Evolutionary conservation across 35 echinoderm and acorn worm species (phyloP).

Genomic region (Strongylocentrotus purpuratus): DNA sequence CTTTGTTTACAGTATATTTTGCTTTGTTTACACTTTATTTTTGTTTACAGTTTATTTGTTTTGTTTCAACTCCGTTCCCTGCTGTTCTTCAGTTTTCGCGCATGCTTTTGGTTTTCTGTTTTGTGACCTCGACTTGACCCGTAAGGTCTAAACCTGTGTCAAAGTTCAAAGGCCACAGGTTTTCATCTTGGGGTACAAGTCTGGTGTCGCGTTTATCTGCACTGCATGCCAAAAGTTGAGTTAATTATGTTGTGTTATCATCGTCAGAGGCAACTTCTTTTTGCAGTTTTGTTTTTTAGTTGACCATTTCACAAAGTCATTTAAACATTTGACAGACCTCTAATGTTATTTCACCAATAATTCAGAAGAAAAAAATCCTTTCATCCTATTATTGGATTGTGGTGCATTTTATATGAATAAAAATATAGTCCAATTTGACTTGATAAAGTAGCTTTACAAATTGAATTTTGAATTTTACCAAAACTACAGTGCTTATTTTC

Average conservation of each 20-base stretch:
- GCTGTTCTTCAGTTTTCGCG: neutral
- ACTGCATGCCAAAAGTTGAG: constrained; percentile 19
- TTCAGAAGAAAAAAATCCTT: no score
- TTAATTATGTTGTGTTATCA: neutral
- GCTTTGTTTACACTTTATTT: neutral
- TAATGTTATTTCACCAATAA: no score
- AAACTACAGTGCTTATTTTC: neutral
- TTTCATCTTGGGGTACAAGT: constrained; percentile 23
- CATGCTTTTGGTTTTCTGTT: constrained; percentile 10
- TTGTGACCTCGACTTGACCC: constrained; percentile 25
- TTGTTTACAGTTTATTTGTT: neutral
- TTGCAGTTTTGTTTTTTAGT: no score
- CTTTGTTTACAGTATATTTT: no score
- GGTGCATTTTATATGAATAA: no score
- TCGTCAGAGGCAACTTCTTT: no score
- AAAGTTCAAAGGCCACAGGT: constrained; percentile 45
- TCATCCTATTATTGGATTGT: no score
- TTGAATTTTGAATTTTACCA: no score
- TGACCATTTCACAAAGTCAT: no score
- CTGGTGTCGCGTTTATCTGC: constrained; percentile 7
- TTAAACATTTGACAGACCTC: no score
- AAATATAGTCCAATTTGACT: no score
- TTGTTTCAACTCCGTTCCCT: neutral
- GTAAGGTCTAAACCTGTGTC: constrained; percentile 45
- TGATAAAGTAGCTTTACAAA: no score